A percentile compares a stretch with the other conserved stretches of the same genome.
phyloP scores from a whole-genome alignment of 2,113 vertebrate genomes.

The Hiodon tergisus region DNA sequence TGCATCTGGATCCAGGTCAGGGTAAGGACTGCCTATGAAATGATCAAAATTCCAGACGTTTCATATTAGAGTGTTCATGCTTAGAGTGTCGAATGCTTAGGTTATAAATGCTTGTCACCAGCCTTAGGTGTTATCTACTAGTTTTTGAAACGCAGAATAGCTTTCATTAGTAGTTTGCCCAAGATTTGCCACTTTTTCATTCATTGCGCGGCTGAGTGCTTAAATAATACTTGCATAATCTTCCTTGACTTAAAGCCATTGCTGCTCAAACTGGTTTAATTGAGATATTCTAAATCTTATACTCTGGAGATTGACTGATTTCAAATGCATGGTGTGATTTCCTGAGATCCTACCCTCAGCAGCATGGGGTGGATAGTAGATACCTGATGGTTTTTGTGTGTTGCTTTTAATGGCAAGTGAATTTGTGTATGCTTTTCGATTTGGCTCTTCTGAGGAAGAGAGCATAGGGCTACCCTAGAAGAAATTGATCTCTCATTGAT shows the following conservation, averaged over 20 bases:
- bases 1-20: too few relatives aligned
- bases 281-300: neutral
- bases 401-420: conserved; percentile 23
- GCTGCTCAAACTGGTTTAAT: neutral
- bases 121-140: neutral
- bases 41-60: neutral
- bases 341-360: neutral
- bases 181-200: neutral
- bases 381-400: neutral
- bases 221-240: neutral
- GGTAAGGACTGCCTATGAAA: too few relatives aligned
- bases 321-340: too few relatives aligned
- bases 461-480: neutral
- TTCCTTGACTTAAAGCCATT: neutral
- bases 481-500: too few relatives aligned
- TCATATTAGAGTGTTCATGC: neutral
- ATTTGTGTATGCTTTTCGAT: conserved; percentile 13
- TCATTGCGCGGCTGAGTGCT: neutral
- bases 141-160: neutral
- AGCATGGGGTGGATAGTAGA: neutral
- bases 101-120: neutral
- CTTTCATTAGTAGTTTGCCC: neutral
- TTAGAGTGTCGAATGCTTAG: neutral
- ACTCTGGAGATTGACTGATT: neutral
- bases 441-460: conserved; percentile 14